Base-by-base conservation (phyloP, 2,797 vertebrate species). In the Cossypha dichroa region DNA sequence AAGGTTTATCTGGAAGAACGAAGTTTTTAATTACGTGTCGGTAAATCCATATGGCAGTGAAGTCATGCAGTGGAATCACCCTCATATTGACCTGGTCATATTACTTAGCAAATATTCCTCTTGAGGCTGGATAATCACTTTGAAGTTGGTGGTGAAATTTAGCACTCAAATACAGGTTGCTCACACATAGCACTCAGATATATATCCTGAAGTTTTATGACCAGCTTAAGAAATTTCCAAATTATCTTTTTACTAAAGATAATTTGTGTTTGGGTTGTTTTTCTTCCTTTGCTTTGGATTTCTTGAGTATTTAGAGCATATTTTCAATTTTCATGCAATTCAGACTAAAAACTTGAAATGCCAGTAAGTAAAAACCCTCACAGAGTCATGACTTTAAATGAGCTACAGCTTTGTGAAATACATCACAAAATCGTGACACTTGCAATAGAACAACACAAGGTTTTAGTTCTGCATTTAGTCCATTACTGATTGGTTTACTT, bases 101-200 rank as follows among this genome's bases (percentile, higher is more conserved):
- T 81, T 77, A 96, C 68, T 82, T 91, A 40, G 78, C 68, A 92
- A 92, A 83, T 89, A 95, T 64, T 94, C 88, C 70, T 95, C 78
- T 43, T 45, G 72, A 85, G 75, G 55, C 31, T 34, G 41, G 38
- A 80, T 77, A 82, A 93, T 87, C 11, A 46, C 74, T 95, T 91
- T 80, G 67, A 91, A 95, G 78, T 56, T 58, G 46, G 64, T 83
- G 72, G 34, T 88, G 75, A 94, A 95, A 94, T 66, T 49, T 4
- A 83, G 60, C 72, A 90, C 79, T 91, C 64, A 79, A 33, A 74
- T 45, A 43, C 18, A 79, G 33, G 55, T 91, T 79, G 63, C 23
- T 67, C 55, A 77, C 75, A 77, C 20, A 60, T 0, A 75, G 15
- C 8, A 48, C 33, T 85, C 49, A 26, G 45, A 85, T 41, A 83